A percentile compares a stretch with the other conserved stretches of the same genome.
phyloP scores from a whole-genome alignment of 30 jellyfish, hydroid and myxozoan species.

The Chironex yamaguchii region DNA sequence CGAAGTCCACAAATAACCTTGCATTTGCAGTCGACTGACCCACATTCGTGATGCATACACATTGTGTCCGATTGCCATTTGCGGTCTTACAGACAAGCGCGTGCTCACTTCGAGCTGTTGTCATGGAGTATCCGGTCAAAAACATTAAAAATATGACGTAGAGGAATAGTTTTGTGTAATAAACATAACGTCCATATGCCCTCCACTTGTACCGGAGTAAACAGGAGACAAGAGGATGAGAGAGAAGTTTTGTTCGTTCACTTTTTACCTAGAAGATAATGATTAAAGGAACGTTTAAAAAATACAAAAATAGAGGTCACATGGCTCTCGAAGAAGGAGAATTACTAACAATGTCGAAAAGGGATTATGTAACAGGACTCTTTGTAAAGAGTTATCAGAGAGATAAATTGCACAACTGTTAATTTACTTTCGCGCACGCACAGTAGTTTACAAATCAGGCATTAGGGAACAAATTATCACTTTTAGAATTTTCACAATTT shows the following conservation, averaged over 20 bases:
- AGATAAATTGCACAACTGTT: too few relatives aligned
- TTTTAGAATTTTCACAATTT: too few relatives aligned
- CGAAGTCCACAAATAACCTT: slow-evolving; percentile 84
- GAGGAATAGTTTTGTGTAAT: slow-evolving; percentile 85
- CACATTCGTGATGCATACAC: slow-evolving; percentile 51
- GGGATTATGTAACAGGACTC: too few relatives aligned
- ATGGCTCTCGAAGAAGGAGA: too few relatives aligned
- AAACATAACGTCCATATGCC: slow-evolving; percentile 92
- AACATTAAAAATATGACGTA: slow-evolving; percentile 80
- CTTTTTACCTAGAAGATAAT: slow-evolving; percentile 96
- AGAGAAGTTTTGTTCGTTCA: slow-evolving; percentile 88
- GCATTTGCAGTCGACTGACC: slow-evolving; percentile 23
- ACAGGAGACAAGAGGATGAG: slow-evolving; percentile 97
- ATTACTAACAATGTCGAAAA: too few relatives aligned
- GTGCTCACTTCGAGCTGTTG: slow-evolving; percentile 66
- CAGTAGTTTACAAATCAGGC: too few relatives aligned
- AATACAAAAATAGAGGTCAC: too few relatives aligned
- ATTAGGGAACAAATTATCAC: too few relatives aligned
- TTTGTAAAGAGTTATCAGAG: too few relatives aligned
- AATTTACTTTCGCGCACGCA: too few relatives aligned
- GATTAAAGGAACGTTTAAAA: too few relatives aligned
- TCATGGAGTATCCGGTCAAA: slow-evolving; percentile 92
- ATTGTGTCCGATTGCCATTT: slow-evolving; percentile 32
- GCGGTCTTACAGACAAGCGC: slow-evolving; percentile 6
- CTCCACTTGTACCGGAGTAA: slow-evolving; percentile 97